phyloP scores from a whole-genome alignment of 2,888 invertebrate species.

The Urechis unicinctus region DNA sequence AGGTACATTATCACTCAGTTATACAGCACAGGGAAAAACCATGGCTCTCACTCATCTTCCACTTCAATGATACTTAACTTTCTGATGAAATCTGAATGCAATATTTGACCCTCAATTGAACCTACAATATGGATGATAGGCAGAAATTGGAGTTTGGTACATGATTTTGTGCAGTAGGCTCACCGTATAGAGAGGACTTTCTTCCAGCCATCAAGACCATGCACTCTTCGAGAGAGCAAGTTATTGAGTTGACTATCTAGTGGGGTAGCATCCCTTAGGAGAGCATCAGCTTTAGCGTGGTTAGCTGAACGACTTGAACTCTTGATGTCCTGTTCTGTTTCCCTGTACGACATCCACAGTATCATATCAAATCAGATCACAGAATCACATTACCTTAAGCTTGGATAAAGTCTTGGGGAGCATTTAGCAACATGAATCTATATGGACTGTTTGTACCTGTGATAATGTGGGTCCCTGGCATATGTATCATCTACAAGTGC shows the following conservation, averaged over 20 bases:
- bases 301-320: constrained; percentile 29
- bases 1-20: background rate
- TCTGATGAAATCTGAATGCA: too few species aligned
- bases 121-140: background rate
- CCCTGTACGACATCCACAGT: too few species aligned
- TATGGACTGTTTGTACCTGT: too few species aligned
- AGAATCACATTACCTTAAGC: too few species aligned
- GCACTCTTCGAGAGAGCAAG: constrained; percentile 33
- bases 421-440: too few species aligned
- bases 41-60: too few species aligned
- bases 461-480: constrained; percentile 23
- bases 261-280: constrained; percentile 33
- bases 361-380: too few species aligned
- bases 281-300: constrained; percentile 33
- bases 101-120: too few species aligned
- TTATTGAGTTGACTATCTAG: constrained; percentile 36
- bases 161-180: background rate
- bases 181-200: constrained; percentile 14
- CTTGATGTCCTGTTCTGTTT: constrained; percentile 25
- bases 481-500: constrained; percentile 23
- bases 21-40: too few species aligned
- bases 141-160: background rate
- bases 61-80: too few species aligned
- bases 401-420: too few species aligned
- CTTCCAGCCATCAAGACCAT: constrained; percentile 28